These are phyloP conservation scores for Columba livia DNA, from an alignment of 2,113 vertebrate genomes.

Conservation along the genomic window DNA sequence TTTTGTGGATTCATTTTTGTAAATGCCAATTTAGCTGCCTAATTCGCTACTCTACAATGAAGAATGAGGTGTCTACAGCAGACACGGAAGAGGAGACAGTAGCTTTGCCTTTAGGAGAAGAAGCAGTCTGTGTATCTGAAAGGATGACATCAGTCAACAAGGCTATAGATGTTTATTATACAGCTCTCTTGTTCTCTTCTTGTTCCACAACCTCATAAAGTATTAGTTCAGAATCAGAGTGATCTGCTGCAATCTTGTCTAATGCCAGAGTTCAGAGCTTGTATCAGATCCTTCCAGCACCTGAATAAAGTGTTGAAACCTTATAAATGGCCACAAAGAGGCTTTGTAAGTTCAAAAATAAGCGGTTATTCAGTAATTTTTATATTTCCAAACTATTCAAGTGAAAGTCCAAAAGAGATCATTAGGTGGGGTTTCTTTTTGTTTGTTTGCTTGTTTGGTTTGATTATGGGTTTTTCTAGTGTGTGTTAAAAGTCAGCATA, in stretches of 20 bases:
- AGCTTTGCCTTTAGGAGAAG: slow-evolving; percentile 5
- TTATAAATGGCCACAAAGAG: background rate
- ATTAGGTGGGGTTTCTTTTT: fast-evolving
- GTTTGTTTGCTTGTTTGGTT: background rate
- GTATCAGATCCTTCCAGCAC: background rate
- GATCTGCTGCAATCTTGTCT: background rate
- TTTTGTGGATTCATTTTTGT: background rate
- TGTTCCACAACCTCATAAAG: background rate
- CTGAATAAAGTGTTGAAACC: background rate
- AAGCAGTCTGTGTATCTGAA: background rate
- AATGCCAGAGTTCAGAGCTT: background rate
- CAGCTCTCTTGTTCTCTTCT: background rate
- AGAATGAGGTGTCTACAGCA: background rate
- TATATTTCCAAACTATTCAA: background rate
- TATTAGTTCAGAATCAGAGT: background rate
- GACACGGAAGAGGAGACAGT: background rate
- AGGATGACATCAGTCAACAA: background rate
- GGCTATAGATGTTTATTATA: background rate
- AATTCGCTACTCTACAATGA: background rate
- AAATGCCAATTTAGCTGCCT: background rate
- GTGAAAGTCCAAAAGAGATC: background rate
- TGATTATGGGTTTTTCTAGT: fast-evolving
- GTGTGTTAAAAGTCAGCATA: background rate
- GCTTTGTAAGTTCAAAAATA: background rate
- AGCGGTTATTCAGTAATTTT: background rate